Percentiles rank a stretch among this genome's conserved stretches.
Conservation (phyloP, 2,888 invertebrate species). For the Parochlus steinenii region DNA sequence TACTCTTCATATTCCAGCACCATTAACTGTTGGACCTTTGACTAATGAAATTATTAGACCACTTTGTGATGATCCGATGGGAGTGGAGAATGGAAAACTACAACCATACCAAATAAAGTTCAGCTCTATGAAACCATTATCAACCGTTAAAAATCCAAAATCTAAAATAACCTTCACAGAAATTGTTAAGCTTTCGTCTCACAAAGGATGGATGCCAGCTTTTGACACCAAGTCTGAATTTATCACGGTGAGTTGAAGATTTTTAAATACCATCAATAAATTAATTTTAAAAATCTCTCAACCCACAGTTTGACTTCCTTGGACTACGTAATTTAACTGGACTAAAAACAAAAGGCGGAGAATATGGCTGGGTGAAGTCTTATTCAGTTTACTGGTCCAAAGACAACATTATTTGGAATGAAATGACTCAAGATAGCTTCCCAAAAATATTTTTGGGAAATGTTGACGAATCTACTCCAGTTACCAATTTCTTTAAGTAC, state of each 20-base stretch:
- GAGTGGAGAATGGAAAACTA: constrained; percentile 44
- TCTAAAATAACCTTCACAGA: too few relatives aligned
- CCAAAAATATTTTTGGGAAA: constrained; percentile 53
- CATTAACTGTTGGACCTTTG: neutral
- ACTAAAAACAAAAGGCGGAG: constrained; percentile 53
- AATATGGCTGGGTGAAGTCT: constrained; percentile 54
- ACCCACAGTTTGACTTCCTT: constrained; percentile 53
- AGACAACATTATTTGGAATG: constrained; percentile 54
- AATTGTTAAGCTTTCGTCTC: constrained; percentile 25
- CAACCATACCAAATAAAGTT: constrained; percentile 46
- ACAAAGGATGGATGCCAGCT: constrained; percentile 47
- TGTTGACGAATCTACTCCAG: constrained; percentile 42
- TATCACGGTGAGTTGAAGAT: constrained; percentile 37
- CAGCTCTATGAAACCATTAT: constrained; percentile 32
- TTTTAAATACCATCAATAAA: too few relatives aligned
- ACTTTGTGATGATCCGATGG: constrained; percentile 56
- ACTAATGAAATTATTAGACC: constrained; percentile 17
- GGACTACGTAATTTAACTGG: constrained; percentile 63
- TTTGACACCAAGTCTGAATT: constrained; percentile 51
- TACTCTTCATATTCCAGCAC: neutral
- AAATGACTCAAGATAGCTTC: constrained; percentile 35
- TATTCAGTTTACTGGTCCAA: constrained; percentile 59
- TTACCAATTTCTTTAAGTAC: constrained; percentile 48
- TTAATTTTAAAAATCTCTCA: constrained; percentile 4
- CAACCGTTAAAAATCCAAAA: constrained; percentile 18